phyloP scores from a whole-genome alignment of 2,888 invertebrate genomes.

The Euphydryas editha region DNA sequence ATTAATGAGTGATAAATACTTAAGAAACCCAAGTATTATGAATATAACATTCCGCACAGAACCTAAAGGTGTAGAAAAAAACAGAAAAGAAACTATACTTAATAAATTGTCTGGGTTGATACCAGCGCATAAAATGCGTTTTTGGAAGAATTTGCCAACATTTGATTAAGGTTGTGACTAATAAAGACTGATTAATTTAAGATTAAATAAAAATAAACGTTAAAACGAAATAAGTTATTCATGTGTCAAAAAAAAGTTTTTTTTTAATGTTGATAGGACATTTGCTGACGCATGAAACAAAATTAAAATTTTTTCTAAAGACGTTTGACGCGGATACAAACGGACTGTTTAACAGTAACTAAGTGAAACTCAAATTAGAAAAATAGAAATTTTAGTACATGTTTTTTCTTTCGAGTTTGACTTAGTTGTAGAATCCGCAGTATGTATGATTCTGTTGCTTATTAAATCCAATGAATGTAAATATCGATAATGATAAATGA shows the following conservation, averaged over 20 bases:
- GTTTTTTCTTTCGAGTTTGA: background rate
- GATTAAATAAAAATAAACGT: too few species aligned
- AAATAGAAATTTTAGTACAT: background rate
- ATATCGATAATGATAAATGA: slow-evolving; percentile 3
- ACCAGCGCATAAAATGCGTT: too few species aligned
- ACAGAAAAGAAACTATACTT: too few species aligned
- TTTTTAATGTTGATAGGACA: background rate
- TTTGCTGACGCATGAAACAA: background rate
- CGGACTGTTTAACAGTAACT: background rate
- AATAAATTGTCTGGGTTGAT: too few species aligned
- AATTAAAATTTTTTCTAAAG: too few species aligned
- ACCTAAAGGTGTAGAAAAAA: too few species aligned
- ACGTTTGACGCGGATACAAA: too few species aligned
- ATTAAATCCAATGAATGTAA: background rate
- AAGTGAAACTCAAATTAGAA: slow-evolving; percentile 1
- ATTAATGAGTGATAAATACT: too few species aligned
- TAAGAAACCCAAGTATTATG: too few species aligned
- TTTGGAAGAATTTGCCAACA: too few species aligned
- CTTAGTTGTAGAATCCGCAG: slow-evolving; percentile 1
- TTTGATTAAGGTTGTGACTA: background rate
- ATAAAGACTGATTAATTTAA: slow-evolving; percentile 1
- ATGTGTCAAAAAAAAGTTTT: slow-evolving; percentile 4
- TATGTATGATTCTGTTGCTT: slow-evolving; percentile 4
- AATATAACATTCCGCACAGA: too few species aligned
- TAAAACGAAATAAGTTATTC: too few species aligned